Evolutionary conservation across 2,797 vertebrate species (phyloP), one percentile per base, ranked within the genome.

Genomic region (Pipistrellus pygmaeus): DNA sequence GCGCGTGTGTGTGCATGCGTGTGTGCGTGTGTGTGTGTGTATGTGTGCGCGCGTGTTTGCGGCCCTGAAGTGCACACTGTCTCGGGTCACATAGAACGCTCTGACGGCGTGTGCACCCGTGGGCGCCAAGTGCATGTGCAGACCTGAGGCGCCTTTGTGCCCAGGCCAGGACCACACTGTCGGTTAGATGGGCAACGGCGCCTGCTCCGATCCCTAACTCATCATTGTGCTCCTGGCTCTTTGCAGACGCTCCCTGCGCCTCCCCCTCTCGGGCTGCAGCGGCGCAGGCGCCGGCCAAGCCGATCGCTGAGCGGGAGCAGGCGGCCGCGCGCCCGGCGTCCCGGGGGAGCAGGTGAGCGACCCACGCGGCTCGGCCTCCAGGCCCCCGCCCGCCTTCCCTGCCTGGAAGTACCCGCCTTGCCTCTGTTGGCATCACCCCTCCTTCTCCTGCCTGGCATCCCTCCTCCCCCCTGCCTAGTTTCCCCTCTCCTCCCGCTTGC

Each of bases 161-260:
- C 25, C 46, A 0, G 60, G 76, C 57, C 8, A 71, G 71, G 48
- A 44, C 44, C 44, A 44, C 53, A 3, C 23, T 0, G 6, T 41
- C 68, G 2, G 48, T 1, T 1, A 73, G 20, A 35, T 44, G 71
- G 93, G 90, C 88, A 83, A 66, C 48, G 90, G 83, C 64, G 89
- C 85, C 80, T 44, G 93, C 91, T 91, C 88, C 3, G 96, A 94
- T 97, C 97, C 97, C 96, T 97, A 97, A 97, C 94, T 95, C 94
- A 13, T 57, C 82, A 55, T 83, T 81, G 66, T 87, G 95, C 94
- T 82, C 76, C 85, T 87, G 71, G 96, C 96, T 97, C 97, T 97
- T 97, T 97, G 87, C 93, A 97, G 96, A 97, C 97, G 94, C 96
- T 96, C 97, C 97, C 97, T 97, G 93, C 94, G 88, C 97, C 96